Evolutionary conservation across 2,888 invertebrate genomes (phyloP), one percentile per base, ranked within the genome.

Genomic region (Rhopalosiphum nymphaeae): DNA sequence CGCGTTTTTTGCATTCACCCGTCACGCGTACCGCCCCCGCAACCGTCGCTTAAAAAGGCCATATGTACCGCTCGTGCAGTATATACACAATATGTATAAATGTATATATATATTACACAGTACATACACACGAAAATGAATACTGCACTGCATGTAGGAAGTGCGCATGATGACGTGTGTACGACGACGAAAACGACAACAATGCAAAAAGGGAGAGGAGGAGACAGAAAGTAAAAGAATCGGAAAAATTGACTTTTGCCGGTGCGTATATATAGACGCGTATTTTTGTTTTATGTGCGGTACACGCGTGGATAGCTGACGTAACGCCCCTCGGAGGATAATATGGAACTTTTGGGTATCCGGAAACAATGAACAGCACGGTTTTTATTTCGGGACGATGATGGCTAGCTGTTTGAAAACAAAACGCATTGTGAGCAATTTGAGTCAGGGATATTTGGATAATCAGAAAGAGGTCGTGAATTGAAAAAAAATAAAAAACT

Each of bases 351-450:
- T 92, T 92, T 3, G 61, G 92, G 49, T n/a, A 11, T 26, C 86
- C 86, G 86, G 87, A 88, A 92, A 92, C 92, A 92, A 92, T 92
- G 92, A 67, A 61, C 57, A 36, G 57, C 29, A 36, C 90, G 61
- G 49, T 88, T 88, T 92, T 92, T 49, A 88, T 88, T 92, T 88
- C 92, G 49, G 92, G 5, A 88, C 87, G 36, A 49, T 36, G 87
- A 87, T 42, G 92, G 87, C 67, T 67, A 87, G 67, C 67, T 87
- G 87, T 88, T 49, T 46, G 92, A 92, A 92, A 92, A 92, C 92
- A 92, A 92, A 87, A 87, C 92, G 92, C 87, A 88, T 92, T 88
- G 92, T 88, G 49, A 88, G 67, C 85, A 11, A 92, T 92, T 61
- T 16, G 87, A 87, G 61, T 92, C 61, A 5, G 61, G 56, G 36